These are phyloP conservation scores for Oophaga sylvatica DNA, from an alignment of 2,797 vertebrate species.

Conservation along the genomic window DNA sequence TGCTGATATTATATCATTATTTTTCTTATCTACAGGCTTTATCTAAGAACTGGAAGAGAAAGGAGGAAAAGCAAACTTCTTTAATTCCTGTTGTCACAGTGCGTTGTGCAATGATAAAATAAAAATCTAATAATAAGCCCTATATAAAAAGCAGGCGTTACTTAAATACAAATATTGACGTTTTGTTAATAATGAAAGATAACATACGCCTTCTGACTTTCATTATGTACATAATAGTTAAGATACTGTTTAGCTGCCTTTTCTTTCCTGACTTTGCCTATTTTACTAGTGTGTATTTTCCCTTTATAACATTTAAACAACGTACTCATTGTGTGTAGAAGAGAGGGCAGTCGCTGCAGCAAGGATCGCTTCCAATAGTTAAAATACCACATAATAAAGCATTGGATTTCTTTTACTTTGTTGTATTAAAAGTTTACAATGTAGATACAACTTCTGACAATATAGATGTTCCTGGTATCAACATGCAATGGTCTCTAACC, in stretches of 20 bases:
- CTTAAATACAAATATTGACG: constrained; percentile 11
- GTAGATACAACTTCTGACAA: neutral
- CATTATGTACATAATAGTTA: neutral
- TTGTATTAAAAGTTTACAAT: neutral
- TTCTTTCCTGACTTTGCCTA: neutral
- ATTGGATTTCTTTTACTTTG: too few relatives aligned
- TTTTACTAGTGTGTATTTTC: constrained; percentile 12
- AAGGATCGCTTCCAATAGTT: neutral
- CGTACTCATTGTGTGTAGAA: neutral
- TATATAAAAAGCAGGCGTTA: neutral
- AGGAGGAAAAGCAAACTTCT: neutral
- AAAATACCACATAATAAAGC: neutral
- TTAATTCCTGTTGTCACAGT: neutral
- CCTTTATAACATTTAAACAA: neutral
- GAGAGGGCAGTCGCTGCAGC: neutral
- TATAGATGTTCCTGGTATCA: neutral
- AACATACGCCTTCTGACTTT: neutral
- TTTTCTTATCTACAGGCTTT: neutral
- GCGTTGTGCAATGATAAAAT: neutral
- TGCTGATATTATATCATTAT: neutral
- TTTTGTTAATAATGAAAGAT: neutral
- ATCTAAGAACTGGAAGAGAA: neutral
- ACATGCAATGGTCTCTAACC: neutral
- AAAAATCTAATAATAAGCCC: neutral
- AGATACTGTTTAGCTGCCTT: neutral